phyloP scores from a whole-genome alignment of 1,140 invertebrate genomes.

The Drosophila fuyamai region DNA sequence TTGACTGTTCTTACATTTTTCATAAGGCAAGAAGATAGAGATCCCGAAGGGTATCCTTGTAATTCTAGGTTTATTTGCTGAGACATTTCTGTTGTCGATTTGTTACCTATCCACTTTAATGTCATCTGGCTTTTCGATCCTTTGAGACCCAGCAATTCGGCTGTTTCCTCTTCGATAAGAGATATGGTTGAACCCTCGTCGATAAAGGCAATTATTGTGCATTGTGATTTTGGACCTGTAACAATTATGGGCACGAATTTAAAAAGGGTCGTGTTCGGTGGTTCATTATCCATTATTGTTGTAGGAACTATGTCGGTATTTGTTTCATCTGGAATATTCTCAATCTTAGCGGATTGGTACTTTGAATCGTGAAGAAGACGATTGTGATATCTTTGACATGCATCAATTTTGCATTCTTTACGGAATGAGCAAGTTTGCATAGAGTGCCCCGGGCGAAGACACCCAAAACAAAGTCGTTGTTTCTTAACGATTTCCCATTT shows the following conservation, averaged over 20 bases:
- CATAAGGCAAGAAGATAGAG: background rate
- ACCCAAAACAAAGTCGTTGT: too few relatives aligned
- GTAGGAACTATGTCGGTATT: background rate
- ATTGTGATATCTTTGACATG: too few relatives aligned
- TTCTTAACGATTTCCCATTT: too few relatives aligned
- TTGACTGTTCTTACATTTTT: constrained; percentile 2
- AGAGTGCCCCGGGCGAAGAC: background rate
- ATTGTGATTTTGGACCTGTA: background rate
- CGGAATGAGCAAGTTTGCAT: background rate
- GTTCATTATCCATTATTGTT: background rate
- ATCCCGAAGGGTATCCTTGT: background rate
- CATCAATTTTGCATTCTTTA: too few relatives aligned
- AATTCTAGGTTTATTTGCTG: background rate
- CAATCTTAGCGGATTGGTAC: background rate
- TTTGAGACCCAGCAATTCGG: background rate
- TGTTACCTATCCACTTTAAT: background rate
- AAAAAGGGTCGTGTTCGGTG: background rate
- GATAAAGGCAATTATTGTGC: background rate
- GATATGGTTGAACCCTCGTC: background rate
- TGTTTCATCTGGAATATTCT: background rate
- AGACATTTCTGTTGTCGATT: background rate
- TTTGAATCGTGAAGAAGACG: too few relatives aligned
- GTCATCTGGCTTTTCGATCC: background rate
- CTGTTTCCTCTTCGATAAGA: background rate
- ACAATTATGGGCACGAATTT: background rate